phyloP scores from a whole-genome alignment of 2,113 vertebrate genomes.

The Syngnathus scovelli region DNA sequence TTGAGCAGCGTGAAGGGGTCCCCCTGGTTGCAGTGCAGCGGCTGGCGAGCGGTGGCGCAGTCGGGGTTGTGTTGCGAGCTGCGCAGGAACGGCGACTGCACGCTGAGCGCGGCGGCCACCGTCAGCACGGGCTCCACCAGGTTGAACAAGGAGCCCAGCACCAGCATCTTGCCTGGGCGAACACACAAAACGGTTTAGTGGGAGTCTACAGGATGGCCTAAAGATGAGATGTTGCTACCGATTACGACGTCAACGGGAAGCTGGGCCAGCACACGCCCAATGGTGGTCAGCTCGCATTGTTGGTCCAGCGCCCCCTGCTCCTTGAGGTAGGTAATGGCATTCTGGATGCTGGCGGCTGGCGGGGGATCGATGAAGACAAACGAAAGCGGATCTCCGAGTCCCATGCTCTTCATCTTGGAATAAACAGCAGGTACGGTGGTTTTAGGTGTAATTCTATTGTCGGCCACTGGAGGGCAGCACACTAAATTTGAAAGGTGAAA shows the following conservation, averaged over 20 bases:
- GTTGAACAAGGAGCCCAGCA: constrained; percentile 79
- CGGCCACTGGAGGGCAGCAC: too few species aligned
- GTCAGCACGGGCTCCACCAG: constrained; percentile 81
- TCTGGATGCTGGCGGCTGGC: constrained; percentile 80
- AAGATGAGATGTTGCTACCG: constrained; percentile 59
- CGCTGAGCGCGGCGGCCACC: constrained; percentile 78
- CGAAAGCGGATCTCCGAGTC: constrained; percentile 79
- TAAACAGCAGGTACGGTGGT: background rate
- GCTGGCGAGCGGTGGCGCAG: constrained; percentile 65
- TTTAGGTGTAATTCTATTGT: too few species aligned
- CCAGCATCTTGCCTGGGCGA: constrained; percentile 83
- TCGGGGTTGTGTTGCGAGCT: constrained; percentile 73
- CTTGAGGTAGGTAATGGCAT: constrained; percentile 78
- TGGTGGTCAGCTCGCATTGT: constrained; percentile 72
- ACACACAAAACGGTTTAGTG: background rate
- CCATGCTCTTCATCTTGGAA: constrained; percentile 87
- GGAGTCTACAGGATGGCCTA: too few species aligned
- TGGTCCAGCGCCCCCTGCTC: constrained; percentile 84
- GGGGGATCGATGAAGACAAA: constrained; percentile 90
- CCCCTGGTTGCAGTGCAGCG: constrained; percentile 81
- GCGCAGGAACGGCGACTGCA: constrained; percentile 83
- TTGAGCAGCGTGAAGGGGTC: constrained; percentile 89
- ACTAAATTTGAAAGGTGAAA: too few species aligned
- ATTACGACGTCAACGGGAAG: constrained; percentile 89
- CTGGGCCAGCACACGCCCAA: constrained; percentile 81